These are phyloP conservation scores for Rotaria macrura DNA, from an alignment of 2,888 invertebrate genomes.

Conservation along the genomic window DNA sequence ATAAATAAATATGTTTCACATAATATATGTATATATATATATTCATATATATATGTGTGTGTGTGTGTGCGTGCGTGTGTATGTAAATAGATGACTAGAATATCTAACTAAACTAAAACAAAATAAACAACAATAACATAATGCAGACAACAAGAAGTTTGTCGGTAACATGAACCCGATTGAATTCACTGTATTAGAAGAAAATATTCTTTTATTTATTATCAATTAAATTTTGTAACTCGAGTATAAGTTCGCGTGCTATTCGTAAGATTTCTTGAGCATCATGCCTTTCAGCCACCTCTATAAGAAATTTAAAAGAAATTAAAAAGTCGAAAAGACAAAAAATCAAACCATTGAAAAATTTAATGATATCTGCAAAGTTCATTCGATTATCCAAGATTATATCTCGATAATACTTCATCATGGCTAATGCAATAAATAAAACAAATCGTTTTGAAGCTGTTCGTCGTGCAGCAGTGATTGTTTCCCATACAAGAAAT, in stretches of 20 bases:
- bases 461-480: conserved; percentile 81
- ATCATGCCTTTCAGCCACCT: conserved; percentile 91
- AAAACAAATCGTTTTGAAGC: conserved; percentile 79
- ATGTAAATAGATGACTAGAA: background rate
- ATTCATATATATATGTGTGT: too few species aligned
- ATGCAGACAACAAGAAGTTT: background rate
- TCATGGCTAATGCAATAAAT: conserved; percentile 77
- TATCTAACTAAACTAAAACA: background rate
- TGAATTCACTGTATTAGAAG: background rate
- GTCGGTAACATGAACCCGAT: background rate
- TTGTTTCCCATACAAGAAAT: conserved; percentile 82
- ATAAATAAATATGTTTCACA: background rate
- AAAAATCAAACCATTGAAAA: conserved; percentile 71
- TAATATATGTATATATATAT: too few species aligned
- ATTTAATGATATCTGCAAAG: conserved; percentile 92
- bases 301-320: conserved; percentile 54
- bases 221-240: conserved; percentile 79
- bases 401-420: conserved; percentile 83
- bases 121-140: background rate
- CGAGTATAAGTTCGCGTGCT: conserved; percentile 72
- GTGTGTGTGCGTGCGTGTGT: too few species aligned
- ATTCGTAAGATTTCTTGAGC: conserved; percentile 68
- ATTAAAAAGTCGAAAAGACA: background rate
- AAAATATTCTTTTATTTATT: conserved; percentile 60
- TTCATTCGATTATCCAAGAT: conserved; percentile 90